A percentile compares a stretch with the other conserved stretches of the same genome.
These are phyloP conservation scores for Vombatus ursinus DNA, from an alignment of 2,113 vertebrate genomes.

Conservation along the genomic window DNA sequence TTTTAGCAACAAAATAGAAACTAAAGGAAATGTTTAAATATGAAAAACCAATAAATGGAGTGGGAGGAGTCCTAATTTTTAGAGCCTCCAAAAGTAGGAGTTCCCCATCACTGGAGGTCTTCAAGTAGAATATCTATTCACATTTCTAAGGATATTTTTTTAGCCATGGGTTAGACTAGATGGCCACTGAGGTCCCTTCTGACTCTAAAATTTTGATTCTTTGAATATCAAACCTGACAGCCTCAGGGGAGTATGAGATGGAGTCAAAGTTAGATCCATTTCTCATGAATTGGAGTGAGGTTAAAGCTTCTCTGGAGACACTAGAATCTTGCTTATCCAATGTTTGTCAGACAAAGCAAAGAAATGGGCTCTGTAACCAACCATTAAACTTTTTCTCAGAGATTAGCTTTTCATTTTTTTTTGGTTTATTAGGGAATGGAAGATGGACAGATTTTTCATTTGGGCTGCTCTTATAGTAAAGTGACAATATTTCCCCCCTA, in stretches of 20 bases:
- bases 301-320: neutral
- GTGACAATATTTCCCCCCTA: neutral
- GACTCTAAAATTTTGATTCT: neutral
- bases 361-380: neutral
- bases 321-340: slow-evolving; percentile 5
- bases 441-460: slow-evolving; percentile 28
- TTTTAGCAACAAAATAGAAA: neutral
- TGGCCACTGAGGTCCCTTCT: neutral
- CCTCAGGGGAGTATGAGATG: neutral
- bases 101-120: neutral
- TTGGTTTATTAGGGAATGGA: slow-evolving; percentile 2
- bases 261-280: neutral
- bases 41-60: neutral
- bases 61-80: neutral
- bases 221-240: neutral
- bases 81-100: neutral
- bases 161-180: neutral
- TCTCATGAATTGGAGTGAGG: neutral
- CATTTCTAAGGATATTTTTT: neutral
- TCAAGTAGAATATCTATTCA: neutral
- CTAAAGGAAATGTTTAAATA: neutral
- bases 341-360: neutral
- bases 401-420: slow-evolving; percentile 34
- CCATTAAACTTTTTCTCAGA: slow-evolving; percentile 29
- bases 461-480: neutral